Evolutionary conservation across 2,797 vertebrate species (phyloP).

Genomic region (Ictinia mississippiensis): DNA sequence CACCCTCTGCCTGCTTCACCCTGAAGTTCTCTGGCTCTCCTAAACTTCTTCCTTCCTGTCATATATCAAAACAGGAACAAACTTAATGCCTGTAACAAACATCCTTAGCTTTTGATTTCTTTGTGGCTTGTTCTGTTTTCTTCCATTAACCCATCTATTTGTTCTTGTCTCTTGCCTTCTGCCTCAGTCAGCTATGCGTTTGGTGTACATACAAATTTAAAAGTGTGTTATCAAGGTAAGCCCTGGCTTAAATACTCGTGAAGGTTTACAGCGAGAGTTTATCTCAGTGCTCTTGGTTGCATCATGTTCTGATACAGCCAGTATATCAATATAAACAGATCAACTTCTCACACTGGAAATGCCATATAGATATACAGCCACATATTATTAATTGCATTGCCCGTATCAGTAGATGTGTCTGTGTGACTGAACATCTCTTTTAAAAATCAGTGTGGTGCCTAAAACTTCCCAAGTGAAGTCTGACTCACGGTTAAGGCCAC

Average conservation of each 20-base stretch:
- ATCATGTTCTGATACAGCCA: neutral
- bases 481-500: neutral
- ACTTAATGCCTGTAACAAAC: neutral
- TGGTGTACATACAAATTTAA: neutral
- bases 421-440: neutral
- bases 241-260: neutral
- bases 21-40: neutral
- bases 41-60: neutral
- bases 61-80: neutral
- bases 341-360: neutral
- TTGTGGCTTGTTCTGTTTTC: neutral
- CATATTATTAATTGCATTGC: neutral
- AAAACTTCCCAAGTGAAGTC: neutral
- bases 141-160: neutral
- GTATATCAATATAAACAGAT: neutral
- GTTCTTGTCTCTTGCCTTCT: neutral
- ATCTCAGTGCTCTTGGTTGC: neutral
- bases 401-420: neutral
- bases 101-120: neutral
- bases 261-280: neutral
- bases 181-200: neutral
- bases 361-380: neutral
- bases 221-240: neutral
- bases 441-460: neutral
- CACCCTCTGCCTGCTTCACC: neutral